Evolutionary conservation across 2,888 invertebrate genomes (phyloP).

Genomic region (Pedicia rivosa): DNA sequence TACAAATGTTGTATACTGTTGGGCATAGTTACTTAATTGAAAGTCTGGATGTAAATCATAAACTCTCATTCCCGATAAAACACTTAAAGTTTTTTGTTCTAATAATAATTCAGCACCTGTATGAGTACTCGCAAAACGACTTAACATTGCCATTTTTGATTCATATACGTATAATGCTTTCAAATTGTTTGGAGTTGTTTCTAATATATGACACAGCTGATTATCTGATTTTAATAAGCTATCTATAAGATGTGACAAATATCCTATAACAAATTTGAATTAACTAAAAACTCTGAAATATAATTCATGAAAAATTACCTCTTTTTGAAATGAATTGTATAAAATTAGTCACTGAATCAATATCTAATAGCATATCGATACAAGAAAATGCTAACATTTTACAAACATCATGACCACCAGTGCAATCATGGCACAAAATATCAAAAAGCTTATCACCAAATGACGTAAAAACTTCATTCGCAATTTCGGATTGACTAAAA

Average conservation of each 20-base stretch:
- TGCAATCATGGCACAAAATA: conserved; percentile 70
- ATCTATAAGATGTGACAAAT: conserved; percentile 69
- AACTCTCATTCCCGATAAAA: conserved; percentile 50
- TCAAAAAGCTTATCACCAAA: conserved; percentile 72
- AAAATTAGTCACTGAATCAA: conserved; percentile 54
- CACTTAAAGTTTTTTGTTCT: conserved; percentile 40
- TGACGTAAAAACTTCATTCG: conserved; percentile 46
- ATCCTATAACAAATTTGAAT: conserved; percentile 31
- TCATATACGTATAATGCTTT: conserved; percentile 73
- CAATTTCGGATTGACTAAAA: conserved; percentile 20
- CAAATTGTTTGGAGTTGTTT: conserved; percentile 48
- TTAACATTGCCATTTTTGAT: conserved; percentile 67
- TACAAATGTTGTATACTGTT: conserved; percentile 31
- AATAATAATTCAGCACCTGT: conserved; percentile 48
- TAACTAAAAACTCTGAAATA: neutral
- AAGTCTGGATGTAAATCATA: conserved; percentile 59
- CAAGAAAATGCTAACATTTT: conserved; percentile 77
- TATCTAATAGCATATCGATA: conserved; percentile 58
- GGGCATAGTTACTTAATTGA: conserved; percentile 18
- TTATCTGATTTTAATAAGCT: conserved; percentile 61
- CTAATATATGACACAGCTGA: conserved; percentile 43
- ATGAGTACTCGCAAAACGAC: conserved; percentile 48
- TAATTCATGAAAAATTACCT: conserved; percentile 13
- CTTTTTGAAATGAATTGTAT: conserved; percentile 41
- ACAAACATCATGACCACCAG: conserved; percentile 77